phyloP scores from a whole-genome alignment of 2,113 vertebrate species.

The Vidua macroura region DNA sequence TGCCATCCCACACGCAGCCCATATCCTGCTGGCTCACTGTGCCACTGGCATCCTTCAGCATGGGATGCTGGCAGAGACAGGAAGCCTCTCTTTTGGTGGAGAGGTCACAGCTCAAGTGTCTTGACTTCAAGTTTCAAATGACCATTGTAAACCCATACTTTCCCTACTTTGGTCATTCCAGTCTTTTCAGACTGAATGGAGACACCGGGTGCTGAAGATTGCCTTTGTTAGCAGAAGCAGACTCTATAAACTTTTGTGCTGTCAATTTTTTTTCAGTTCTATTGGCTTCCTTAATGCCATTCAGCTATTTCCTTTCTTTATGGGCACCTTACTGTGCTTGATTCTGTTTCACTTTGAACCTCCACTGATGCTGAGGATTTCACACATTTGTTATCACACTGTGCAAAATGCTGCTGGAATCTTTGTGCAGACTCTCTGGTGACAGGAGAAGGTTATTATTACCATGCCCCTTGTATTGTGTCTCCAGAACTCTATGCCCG shows the following conservation, averaged over 20 bases:
- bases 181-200: not conserved
- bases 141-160: not conserved
- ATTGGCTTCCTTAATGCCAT: slow-evolving; percentile 22
- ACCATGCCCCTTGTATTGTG: not conserved
- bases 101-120: not conserved
- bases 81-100: not conserved
- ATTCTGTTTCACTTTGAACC: slow-evolving; percentile 29
- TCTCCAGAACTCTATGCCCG: slow-evolving; percentile 1
- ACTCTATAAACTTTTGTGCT: slow-evolving; percentile 9
- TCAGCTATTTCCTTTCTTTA: slow-evolving; percentile 16
- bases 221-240: slow-evolving; percentile 23
- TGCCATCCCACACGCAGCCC: fast-evolving
- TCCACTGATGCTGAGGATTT: not conserved
- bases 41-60: not conserved
- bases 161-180: not conserved
- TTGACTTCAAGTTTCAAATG: not conserved
- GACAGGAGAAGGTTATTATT: slow-evolving; percentile 17
- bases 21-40: fast-evolving
- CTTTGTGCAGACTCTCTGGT: not conserved
- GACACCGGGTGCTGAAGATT: not conserved
- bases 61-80: not conserved
- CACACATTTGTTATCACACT: slow-evolving; percentile 39
- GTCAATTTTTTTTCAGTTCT: slow-evolving; percentile 39
- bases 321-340: not conserved
- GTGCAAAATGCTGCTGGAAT: slow-evolving; percentile 45